phyloP scores from a whole-genome alignment of 23 tunicate species.

The Styela plicata region DNA sequence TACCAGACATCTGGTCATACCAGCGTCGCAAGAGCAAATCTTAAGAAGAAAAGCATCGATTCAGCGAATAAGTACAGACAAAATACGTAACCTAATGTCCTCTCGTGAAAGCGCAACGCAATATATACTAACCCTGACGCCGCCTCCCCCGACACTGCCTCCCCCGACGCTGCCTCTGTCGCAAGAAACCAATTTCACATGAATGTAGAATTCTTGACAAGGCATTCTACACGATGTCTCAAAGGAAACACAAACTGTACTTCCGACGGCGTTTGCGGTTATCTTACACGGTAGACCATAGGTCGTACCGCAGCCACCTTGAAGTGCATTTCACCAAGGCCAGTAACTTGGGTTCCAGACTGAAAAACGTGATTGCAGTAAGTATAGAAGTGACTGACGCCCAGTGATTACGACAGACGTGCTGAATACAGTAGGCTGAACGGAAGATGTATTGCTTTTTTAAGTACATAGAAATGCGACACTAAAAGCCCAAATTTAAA shows the following conservation, averaged over 20 bases:
- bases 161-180: neutral
- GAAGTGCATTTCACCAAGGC: constrained; percentile 1
- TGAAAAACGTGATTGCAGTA: neutral
- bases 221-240: neutral
- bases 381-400: neutral
- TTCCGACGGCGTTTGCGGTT: neutral
- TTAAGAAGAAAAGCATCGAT: too few relatives aligned
- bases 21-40: neutral
- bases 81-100: too few relatives aligned
- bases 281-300: constrained; percentile 16
- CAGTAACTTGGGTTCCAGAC: constrained; percentile 5
- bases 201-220: constrained; percentile 25
- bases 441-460: too few relatives aligned
- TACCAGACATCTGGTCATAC: neutral
- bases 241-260: constrained; percentile 20
- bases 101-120: too few relatives aligned
- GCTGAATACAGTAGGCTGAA: too few relatives aligned
- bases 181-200: constrained; percentile 23
- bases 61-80: too few relatives aligned
- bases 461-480: too few relatives aligned
- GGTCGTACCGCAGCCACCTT: constrained; percentile 4
- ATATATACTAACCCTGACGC: too few relatives aligned
- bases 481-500: too few relatives aligned
- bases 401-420: neutral
- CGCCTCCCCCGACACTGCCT: too few relatives aligned